phyloP scores from a whole-genome alignment of 2,888 invertebrate genomes.

The Epinotia nisella region DNA sequence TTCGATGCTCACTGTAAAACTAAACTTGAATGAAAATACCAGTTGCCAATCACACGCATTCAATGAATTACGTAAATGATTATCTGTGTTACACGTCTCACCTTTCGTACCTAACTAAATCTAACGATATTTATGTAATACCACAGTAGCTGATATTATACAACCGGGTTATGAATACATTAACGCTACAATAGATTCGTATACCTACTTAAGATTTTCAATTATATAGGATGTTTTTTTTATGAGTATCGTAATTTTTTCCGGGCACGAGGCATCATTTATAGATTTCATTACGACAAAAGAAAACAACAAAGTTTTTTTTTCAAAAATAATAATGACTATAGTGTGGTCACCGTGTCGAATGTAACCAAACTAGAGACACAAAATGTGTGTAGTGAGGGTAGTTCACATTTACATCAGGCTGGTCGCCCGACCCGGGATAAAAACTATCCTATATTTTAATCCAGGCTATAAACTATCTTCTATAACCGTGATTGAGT shows the following conservation, averaged over 20 bases:
- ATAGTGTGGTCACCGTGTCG: too few relatives aligned
- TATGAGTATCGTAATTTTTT: background rate
- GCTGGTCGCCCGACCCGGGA: too few relatives aligned
- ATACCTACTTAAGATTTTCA: background rate
- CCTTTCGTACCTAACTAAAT: slow-evolving; percentile 22
- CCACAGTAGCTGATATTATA: slow-evolving; percentile 31
- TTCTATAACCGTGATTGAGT: too few relatives aligned
- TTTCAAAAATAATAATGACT: too few relatives aligned
- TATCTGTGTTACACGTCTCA: slow-evolving; percentile 33
- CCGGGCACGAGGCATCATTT: background rate
- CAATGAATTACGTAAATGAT: slow-evolving; percentile 28
- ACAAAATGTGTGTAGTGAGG: too few relatives aligned
- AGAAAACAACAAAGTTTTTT: too few relatives aligned
- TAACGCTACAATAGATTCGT: background rate
- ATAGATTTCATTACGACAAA: background rate
- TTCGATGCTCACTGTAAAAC: background rate
- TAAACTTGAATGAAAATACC: slow-evolving; percentile 16
- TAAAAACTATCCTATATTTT: too few relatives aligned
- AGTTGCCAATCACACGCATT: slow-evolving; percentile 14
- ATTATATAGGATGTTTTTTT: too few relatives aligned
- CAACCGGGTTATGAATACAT: slow-evolving; percentile 24
- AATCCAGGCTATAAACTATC: too few relatives aligned
- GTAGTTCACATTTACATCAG: too few relatives aligned
- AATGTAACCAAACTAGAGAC: too few relatives aligned
- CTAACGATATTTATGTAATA: slow-evolving; percentile 38